A percentile compares a stretch with the other conserved stretches of the same genome.
phyloP scores from a whole-genome alignment of 2,113 vertebrate genomes.

The Anguilla rostrata region DNA sequence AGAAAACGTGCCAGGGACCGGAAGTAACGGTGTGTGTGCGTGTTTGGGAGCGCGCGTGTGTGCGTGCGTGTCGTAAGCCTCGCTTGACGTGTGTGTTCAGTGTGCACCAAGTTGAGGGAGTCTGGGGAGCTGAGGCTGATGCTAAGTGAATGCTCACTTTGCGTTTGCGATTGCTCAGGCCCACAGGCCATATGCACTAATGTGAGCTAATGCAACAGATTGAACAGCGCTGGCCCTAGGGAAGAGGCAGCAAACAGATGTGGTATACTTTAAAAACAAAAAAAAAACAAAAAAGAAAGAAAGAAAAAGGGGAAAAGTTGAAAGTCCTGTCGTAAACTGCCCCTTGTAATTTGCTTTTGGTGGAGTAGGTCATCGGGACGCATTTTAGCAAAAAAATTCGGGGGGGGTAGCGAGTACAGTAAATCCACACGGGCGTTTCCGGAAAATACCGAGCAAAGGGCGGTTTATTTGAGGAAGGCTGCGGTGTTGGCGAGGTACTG shows the following conservation, averaged over 20 bases:
- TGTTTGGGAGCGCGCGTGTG: constrained; percentile 19
- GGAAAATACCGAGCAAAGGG: neutral
- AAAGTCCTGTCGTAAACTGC: constrained; percentile 67
- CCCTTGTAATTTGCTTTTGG: constrained; percentile 56
- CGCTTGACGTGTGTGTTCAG: constrained; percentile 32
- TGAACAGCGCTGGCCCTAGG: constrained; percentile 75
- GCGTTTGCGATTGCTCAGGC: constrained; percentile 75
- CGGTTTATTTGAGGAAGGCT: neutral
- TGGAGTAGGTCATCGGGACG: constrained; percentile 44
- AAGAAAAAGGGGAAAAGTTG: constrained; percentile 47
- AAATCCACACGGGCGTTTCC: constrained; percentile 10
- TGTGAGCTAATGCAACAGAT: constrained; percentile 85
- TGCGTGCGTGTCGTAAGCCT: constrained; percentile 51
- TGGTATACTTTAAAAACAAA: constrained; percentile 62
- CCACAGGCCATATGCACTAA: constrained; percentile 81
- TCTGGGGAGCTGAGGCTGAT: constrained; percentile 68
- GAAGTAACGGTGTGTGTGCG: constrained; percentile 52
- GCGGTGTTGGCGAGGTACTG: too few relatives aligned
- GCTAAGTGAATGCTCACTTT: constrained; percentile 81
- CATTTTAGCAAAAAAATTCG: constrained; percentile 18
- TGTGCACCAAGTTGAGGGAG: constrained; percentile 58
- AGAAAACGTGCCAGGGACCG: constrained; percentile 33
- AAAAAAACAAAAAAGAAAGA: constrained; percentile 24
- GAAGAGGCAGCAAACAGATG: constrained; percentile 78
- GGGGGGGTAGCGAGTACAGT: neutral